Base-by-base conservation (phyloP, 2,797 vertebrate species). In the Rhyacichthys aspro region DNA sequence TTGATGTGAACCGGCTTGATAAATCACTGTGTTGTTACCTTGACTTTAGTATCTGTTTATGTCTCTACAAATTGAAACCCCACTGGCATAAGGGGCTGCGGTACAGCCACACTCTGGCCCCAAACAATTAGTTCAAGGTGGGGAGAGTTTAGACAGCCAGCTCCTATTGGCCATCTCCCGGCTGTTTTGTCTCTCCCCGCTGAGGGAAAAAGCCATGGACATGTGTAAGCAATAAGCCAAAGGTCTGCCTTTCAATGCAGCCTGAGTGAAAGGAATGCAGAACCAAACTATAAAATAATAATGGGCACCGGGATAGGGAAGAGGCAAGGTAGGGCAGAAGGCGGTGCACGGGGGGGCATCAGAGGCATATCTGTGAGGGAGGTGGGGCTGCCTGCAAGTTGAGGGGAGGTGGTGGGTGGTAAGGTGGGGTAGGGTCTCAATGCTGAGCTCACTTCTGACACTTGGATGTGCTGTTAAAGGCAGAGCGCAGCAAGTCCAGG, bases 41-140 rank as follows among this genome's bases (percentile, higher is more conserved):
- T 91, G 92, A 92, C 94, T 98, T 98, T 98, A 99, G 95, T 97
- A 98, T 99, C 96, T 99, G 96, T 99, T 99, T 99, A 99, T 98
- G 96, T 96, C 96, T 95, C 94, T 95, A 98, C 97, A 99, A 99
- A 99, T 98, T 98, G 96, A 98, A 98, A 97, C 96, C 96, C 96
- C 95, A 95, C 96, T 94, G 95, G 94, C 93, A 88, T 70, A 90
- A 88, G 84, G 91, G 84, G 91, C 84, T 87, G 90, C 72, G 68
- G 89, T 89, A 93, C 90, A 93, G 92, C 92, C 93, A 90, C 93
- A 93, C 92, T 92, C 92, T 86, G 90, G 92, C 91, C 91, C 87
- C 78, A 59, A 90, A 80, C 94, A 92, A 98, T 98, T 98, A 98
- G 95, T 98, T 98, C 96, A 99, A 98, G 96, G 96, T 98, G 96